Evolutionary conservation across 2,113 vertebrate species (phyloP).

Genomic region (Nansenia antarctica): DNA sequence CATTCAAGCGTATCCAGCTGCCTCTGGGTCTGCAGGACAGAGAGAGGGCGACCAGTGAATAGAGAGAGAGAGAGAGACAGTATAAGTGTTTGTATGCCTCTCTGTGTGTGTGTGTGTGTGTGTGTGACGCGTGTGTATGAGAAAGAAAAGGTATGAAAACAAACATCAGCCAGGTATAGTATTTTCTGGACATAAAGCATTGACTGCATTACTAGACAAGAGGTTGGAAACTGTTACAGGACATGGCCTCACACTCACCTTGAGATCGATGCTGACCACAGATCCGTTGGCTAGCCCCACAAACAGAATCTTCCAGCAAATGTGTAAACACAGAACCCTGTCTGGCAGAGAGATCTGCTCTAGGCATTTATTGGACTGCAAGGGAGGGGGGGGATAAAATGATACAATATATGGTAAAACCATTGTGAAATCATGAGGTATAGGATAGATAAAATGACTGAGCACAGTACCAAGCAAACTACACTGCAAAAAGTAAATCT

Average conservation of each 20-base stretch:
- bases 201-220: too few species aligned
- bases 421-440: too few species aligned
- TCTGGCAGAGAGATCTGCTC: conserved; percentile 83
- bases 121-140: too few species aligned
- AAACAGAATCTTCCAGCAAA: conserved; percentile 87
- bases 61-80: neutral
- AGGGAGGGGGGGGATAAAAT: neutral
- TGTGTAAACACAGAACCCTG: conserved; percentile 90
- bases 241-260: conserved; percentile 67
- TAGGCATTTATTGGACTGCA: conserved; percentile 79
- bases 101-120: too few species aligned
- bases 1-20: conserved; percentile 89
- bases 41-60: neutral
- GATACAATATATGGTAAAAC: neutral
- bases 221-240: too few species aligned
- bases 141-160: too few species aligned
- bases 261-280: conserved; percentile 85
- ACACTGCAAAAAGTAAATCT: too few species aligned
- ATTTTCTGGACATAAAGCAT: too few species aligned
- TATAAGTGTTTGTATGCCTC: neutral
- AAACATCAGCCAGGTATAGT: too few species aligned
- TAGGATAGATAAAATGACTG: neutral
- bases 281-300: conserved; percentile 89
- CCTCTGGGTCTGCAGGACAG: conserved; percentile 80
- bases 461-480: neutral